Evolutionary conservation across 2,888 invertebrate genomes (phyloP), one percentile per base, ranked within the genome.

Genomic region (Calameuta idolon): DNA sequence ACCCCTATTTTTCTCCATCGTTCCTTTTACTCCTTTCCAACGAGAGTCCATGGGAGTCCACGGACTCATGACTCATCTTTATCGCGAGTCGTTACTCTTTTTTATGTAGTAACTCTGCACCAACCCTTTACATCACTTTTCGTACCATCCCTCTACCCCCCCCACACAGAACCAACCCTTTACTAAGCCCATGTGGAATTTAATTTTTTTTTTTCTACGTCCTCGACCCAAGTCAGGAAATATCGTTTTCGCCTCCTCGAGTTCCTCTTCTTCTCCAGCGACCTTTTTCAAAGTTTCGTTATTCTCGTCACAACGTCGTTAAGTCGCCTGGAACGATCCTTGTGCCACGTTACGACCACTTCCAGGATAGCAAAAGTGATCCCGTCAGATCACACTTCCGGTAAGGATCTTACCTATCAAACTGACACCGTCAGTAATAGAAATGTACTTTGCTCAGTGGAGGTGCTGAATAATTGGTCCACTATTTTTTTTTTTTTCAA

Each of bases 1-100:
- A 23, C 71, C 71, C 34, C 71, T 34, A 74, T 75, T 75, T 71
- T 75, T 80, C 76, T 77, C 74, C 34, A 71, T 75, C 77, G 68
- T 78, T 71, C 73, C 75, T 31, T 75, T 73, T 75, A 68, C 73
- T 74, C 40, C 40, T 69, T 40, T 11, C 40, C 75, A 71, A 37
- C 55, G 23, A 55, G 55, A 55, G 23, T 55, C 55, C 55, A 23
- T 55, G 9, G 31, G 34, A 75, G 74, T 71, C 74, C 78, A 76
- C 33, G 73, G 76, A 76, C 73, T 76, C 75, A 78, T 78, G 78
- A 69, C 69, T 78, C 78, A 78, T 78, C 78, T 78, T 78, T 78
- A 78, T 78, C 78, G 78, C 78, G 71, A 73, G 78, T 69, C 73
- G 75, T 79, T 76, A 75, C 69, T 75, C 76, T 78, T 74, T 77